These are phyloP conservation scores for Romanomermis culicivorax DNA, from an alignment of 2,888 invertebrate genomes.

Conservation along the genomic window DNA sequence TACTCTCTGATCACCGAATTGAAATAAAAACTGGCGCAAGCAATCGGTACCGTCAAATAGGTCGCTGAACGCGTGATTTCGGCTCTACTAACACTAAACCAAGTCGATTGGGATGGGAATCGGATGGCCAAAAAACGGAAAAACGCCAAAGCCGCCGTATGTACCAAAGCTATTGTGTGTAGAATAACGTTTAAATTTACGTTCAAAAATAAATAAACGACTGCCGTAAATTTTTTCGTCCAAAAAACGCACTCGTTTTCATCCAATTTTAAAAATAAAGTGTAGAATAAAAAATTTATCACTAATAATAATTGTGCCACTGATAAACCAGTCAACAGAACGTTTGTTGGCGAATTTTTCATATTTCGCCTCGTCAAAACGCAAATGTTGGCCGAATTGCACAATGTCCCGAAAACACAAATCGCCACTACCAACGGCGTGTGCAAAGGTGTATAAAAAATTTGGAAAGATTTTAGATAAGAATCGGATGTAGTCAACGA, in stretches of 20 bases:
- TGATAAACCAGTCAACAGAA: constrained; percentile 5
- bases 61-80: too few species aligned
- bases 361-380: constrained; percentile 5
- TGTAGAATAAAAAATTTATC: constrained; percentile 2
- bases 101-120: too few species aligned
- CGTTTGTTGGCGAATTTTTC: constrained; percentile 1
- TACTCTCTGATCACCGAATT: too few species aligned
- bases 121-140: constrained; percentile 3
- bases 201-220: neutral
- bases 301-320: constrained; percentile 8
- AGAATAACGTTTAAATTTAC: constrained; percentile 6
- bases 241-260: neutral
- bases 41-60: too few species aligned
- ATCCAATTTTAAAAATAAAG: neutral
- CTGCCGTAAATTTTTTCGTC: neutral
- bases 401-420: constrained; percentile 6
- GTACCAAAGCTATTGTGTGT: constrained; percentile 3
- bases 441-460: neutral
- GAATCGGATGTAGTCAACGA: too few species aligned
- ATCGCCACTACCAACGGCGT: constrained; percentile 4
- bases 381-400: constrained; percentile 5
- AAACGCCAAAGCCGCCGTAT: constrained; percentile 3
- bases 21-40: too few species aligned
- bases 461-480: neutral
- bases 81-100: too few species aligned